A percentile compares a stretch with the other conserved stretches of the same genome.
phyloP scores from a whole-genome alignment of 2,888 invertebrate species.

The Adineta ricciae region DNA sequence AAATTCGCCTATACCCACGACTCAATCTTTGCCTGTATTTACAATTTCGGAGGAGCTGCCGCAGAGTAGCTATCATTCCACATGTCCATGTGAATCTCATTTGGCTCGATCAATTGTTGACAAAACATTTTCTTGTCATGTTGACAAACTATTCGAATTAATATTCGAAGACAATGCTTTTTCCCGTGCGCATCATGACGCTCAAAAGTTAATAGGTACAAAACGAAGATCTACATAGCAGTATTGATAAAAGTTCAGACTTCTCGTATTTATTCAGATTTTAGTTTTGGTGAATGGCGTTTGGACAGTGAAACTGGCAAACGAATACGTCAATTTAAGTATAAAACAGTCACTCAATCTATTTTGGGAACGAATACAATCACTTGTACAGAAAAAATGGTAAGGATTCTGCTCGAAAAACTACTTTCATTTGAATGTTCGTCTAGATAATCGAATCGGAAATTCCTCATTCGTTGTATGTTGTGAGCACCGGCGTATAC shows the following conservation, averaged over 20 bases:
- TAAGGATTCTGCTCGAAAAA: not conserved
- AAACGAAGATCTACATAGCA: not conserved
- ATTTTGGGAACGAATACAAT: not conserved
- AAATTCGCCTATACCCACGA: too few species aligned
- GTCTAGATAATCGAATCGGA: not conserved
- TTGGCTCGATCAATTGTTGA: not conserved
- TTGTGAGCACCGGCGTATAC: not conserved
- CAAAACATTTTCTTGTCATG: not conserved
- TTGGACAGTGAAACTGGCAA: not conserved
- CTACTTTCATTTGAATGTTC: not conserved
- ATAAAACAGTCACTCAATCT: not conserved
- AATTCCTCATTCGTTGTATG: not conserved
- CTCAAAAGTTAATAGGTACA: conserved; percentile 3
- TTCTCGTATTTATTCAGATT: not conserved
- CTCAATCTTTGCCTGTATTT: too few species aligned
- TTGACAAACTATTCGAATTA: not conserved
- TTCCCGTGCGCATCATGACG: not conserved
- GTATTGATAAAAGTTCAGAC: too few species aligned
- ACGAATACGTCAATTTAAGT: not conserved
- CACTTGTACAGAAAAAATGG: not conserved
- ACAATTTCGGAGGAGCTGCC: not conserved
- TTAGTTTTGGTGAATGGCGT: not conserved
- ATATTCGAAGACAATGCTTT: not conserved
- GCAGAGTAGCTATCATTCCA: not conserved
- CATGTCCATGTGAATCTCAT: conserved; percentile 11